Conservation (phyloP, 2,797 vertebrate genomes). For the Ctenochaetus hawaiiensis region DNA sequence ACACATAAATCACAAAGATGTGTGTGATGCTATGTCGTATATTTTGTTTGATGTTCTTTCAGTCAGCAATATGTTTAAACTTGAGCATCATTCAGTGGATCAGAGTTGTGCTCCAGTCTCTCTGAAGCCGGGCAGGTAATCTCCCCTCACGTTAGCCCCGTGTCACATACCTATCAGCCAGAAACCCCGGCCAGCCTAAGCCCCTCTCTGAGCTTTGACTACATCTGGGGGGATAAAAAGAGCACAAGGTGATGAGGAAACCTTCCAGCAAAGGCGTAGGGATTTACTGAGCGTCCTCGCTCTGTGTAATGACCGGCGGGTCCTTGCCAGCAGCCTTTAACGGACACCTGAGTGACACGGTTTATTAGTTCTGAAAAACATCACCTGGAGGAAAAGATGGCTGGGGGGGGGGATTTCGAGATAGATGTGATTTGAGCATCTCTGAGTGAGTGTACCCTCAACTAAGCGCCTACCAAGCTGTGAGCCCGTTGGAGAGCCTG, state of each 20-base stretch:
- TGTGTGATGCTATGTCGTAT: not conserved
- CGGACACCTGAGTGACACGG: constrained; percentile 74
- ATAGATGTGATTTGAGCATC: constrained; percentile 63
- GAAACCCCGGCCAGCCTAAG: constrained; percentile 57
- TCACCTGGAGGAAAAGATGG: constrained; percentile 54
- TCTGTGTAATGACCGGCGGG: constrained; percentile 67
- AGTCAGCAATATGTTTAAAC: constrained; percentile 22
- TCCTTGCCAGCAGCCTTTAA: constrained; percentile 66
- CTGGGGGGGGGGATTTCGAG: constrained; percentile 43
- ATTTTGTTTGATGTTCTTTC: constrained; percentile 17
- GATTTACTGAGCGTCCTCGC: constrained; percentile 66
- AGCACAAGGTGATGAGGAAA: constrained; percentile 67
- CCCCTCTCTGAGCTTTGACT: constrained; percentile 65
- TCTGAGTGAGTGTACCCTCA: constrained; percentile 51
- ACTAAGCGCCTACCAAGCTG: constrained; percentile 51
- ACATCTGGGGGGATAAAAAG: constrained; percentile 68
- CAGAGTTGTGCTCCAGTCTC: constrained; percentile 40
- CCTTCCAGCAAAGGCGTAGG: constrained; percentile 51
- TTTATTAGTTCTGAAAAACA: constrained; percentile 74
- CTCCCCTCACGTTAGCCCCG: constrained; percentile 24
- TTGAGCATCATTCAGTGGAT: constrained; percentile 45
- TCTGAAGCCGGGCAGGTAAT: constrained; percentile 67
- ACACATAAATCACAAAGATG: constrained; percentile 8
- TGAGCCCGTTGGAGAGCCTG: constrained; percentile 47
- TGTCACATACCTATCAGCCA: constrained; percentile 66